A percentile compares a stretch with the other conserved stretches of the same genome.
Conservation (phyloP, 1,140 invertebrate genomes). For the Rhysida immarginata region DNA sequence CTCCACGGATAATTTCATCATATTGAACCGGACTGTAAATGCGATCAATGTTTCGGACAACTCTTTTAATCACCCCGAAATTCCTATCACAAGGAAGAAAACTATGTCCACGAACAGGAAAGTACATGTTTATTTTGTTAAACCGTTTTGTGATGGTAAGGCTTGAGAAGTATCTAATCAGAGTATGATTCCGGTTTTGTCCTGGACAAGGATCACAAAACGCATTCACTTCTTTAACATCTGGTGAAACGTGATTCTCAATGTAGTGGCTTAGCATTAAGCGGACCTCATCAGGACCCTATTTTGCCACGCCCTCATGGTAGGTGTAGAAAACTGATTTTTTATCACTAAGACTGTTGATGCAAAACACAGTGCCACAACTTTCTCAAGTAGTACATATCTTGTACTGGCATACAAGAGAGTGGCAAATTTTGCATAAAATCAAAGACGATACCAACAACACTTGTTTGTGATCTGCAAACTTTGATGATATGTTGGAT, state of each 20-base stretch:
- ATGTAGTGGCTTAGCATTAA: background rate
- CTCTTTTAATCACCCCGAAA: slow-evolving; percentile 21
- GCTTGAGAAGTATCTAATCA: background rate
- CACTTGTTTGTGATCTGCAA: background rate
- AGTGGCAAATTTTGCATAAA: background rate
- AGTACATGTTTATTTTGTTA: slow-evolving; percentile 6
- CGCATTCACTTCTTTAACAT: background rate
- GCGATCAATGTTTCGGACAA: background rate
- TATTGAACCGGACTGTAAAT: background rate
- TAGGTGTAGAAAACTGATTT: background rate
- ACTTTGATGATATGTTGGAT: background rate
- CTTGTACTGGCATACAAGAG: background rate
- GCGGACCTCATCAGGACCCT: background rate
- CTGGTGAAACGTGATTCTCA: background rate
- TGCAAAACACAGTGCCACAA: background rate
- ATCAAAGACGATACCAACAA: background rate
- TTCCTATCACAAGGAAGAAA: slow-evolving; percentile 24
- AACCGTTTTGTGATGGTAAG: background rate
- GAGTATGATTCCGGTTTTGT: background rate
- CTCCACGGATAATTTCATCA: background rate
- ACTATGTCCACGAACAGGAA: slow-evolving; percentile 22
- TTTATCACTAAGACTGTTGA: background rate
- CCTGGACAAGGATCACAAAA: background rate
- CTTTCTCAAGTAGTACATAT: background rate
- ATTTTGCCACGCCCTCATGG: background rate